Evolutionary conservation across 2,113 vertebrate species (phyloP), one percentile per base, ranked within the genome.

Genomic region (Pipa parva): DNA sequence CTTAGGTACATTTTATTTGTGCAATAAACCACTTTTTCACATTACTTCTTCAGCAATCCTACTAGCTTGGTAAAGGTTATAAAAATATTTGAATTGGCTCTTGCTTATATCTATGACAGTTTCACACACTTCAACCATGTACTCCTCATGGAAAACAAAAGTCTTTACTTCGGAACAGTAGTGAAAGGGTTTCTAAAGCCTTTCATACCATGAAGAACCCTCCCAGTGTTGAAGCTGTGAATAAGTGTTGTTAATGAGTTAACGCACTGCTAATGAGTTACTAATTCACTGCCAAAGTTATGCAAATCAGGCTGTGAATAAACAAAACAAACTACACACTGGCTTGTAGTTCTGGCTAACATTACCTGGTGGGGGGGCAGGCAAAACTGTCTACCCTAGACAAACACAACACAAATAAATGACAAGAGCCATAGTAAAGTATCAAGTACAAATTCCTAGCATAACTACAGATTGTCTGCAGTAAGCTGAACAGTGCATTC

Each of bases 251-350:
- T 61, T 70, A 70, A 61, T 61, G 66, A 70, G 58, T 70, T 70
- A 70, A 70, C 36, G 20, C 58, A 70, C 66, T 70, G 57, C 66
- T 70, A 70, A 70, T 70, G 66, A 70, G 66, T 70, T 70, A 70
- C 66, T 70, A 70, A 70, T 61, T 60, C 57, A 70, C 66, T 61
- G 66, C 48, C 66, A 61, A 70, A 61, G 66, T 61, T 70, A 70
- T 70, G 66, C 45, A 70, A 70, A 70, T 52, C 48, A 70, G 58
- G 2, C 66, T 31, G 46, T 31, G 36, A 54, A 17, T 70, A 61
- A 70, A 70, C 33, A 60, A 28, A 61, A 70, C 58, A 54, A 55
- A 61, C 25, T 61, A 29, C n/a, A 60, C 24, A 24, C 57, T 69
- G n/a, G 65, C 10, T 17, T 31, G 26, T 49, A 33, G 54, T 17